phyloP scores from a whole-genome alignment of 2,113 vertebrate genomes.

The Trogon melanurus region DNA sequence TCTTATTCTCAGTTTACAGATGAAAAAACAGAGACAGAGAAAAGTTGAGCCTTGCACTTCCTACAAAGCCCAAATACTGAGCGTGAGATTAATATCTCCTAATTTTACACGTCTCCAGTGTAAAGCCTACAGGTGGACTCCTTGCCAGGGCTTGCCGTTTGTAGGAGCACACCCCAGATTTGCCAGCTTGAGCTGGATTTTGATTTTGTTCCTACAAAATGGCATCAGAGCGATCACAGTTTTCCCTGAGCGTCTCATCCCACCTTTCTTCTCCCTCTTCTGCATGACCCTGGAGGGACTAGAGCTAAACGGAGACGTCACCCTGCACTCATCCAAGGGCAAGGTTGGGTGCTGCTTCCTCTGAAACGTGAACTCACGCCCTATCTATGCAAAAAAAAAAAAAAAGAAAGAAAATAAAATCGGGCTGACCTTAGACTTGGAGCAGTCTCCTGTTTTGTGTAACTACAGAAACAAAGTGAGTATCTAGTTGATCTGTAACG shows the following conservation, averaged over 20 bases:
- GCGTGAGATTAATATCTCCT: not conserved
- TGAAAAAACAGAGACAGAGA: not conserved
- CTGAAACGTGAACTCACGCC: not conserved
- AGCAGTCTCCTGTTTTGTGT: not conserved
- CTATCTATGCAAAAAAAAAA: not conserved
- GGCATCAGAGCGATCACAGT: fast-evolving
- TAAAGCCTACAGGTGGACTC: not conserved
- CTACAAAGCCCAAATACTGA: not conserved
- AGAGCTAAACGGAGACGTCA: fast-evolving
- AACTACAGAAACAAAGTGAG: not conserved
- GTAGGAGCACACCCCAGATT: not conserved
- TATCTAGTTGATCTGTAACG: not conserved
- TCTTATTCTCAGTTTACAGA: not conserved
- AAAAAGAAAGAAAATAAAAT: not conserved
- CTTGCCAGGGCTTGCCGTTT: not conserved
- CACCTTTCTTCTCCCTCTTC: not conserved
- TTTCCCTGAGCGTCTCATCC: not conserved
- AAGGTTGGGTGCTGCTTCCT: not conserved
- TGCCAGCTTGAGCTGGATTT: not conserved
- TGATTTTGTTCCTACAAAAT: not conserved
- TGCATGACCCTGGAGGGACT: not conserved
- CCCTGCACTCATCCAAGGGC: not conserved
- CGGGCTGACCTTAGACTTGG: not conserved
- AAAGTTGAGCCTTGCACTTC: not conserved
- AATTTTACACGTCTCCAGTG: not conserved